Base-by-base conservation (phyloP, 1,140 invertebrate species). In the Leucophenga varia region DNA sequence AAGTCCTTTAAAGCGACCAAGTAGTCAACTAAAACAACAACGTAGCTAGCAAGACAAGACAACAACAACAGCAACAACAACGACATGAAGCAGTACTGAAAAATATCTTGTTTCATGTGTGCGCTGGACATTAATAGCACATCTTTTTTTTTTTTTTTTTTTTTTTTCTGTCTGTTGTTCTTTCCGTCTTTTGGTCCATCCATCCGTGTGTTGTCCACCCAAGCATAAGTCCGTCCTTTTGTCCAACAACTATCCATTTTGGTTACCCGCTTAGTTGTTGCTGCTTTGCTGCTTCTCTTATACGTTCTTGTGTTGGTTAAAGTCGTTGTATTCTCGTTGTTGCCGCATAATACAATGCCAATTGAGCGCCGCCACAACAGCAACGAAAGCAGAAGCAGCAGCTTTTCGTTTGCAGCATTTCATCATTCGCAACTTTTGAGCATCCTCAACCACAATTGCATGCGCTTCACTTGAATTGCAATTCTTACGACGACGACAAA, bases 101-200 rank as follows among this genome's bases (percentile, higher is more conserved):
- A 64, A 71, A 71, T 70, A 71, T 71, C 67, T 71, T 71, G 67
- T 71, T 71, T 71, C 67, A 71, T 71, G 59, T 67, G 67, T 64
- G 59, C 64, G 64, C 55, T 69, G 61, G 64, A 68, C 64, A 61
- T 69, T 69, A 68, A 68, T 68, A 68, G 60, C 60, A 59, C n/a
- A n/a, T n/a, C n/a, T n/a, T n/a, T n/a, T n/a, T n/a, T n/a, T n/a
- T n/a, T n/a, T n/a, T n/a, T n/a, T n/a, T n/a, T n/a, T n/a, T n/a
- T n/a, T n/a, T n/a, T n/a, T n/a, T n/a, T n/a, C n/a, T n/a, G n/a
- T n/a, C n/a, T n/a, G n/a, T n/a, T n/a, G n/a, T n/a, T n/a, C n/a
- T n/a, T n/a, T n/a, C n/a, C n/a, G n/a, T n/a, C n/a, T n/a, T n/a
- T n/a, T n/a, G n/a, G 10, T 25, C 5, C 22, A 25, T 25, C 22